Evolutionary conservation across 2,113 vertebrate genomes (phyloP), one percentile per base, ranked within the genome.

Genomic region (Aphelocoma coerulescens): DNA sequence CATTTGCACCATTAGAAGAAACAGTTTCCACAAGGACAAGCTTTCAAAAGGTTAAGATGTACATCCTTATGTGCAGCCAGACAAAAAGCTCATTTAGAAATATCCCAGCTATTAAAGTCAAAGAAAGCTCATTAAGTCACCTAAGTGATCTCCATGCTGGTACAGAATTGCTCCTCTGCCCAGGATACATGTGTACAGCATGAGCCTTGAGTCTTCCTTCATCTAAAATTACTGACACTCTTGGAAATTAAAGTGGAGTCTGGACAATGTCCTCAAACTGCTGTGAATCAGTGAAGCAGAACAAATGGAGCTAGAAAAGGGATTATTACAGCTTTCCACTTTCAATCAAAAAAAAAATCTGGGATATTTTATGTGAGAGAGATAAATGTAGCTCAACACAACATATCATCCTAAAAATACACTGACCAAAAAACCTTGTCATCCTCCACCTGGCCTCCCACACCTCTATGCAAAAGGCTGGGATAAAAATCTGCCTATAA

Each of bases 161-260:
- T 21, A 52, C 52, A 91, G 52, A 95, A 87, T 52, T 85, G 66
- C 46, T 95, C 61, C 63, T 84, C 65, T 77, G 72, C 59, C 59
- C 85, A 71, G 51, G 41, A 21, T 81, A 88, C 46, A 30, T 48
- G 39, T 55, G 58, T 69, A 65, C 0, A 0, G 51, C 27, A 41
- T 1, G 0, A 52, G 41, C 75, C 39, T 75, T 75, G 61, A 77
- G 90, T 35, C 57, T 81, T 84, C 73, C 69, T 69, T 72, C 49
- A 52, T 82, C 66, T 89, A 85, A 92, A 92, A 86, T 89, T 84
- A 95, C 48, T 72, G 57, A 91, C 5, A 33, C 63, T 49, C 73
- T 92, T 95, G 88, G 93, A 96, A 96, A 87, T 65, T 68, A 48
- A 74, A 91, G 55, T 30, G 7, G 49, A 81, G 43, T 55, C 73